These are phyloP conservation scores for Gymnodraco acuticeps DNA, from an alignment of 2,797 vertebrate species.

Conservation along the genomic window DNA sequence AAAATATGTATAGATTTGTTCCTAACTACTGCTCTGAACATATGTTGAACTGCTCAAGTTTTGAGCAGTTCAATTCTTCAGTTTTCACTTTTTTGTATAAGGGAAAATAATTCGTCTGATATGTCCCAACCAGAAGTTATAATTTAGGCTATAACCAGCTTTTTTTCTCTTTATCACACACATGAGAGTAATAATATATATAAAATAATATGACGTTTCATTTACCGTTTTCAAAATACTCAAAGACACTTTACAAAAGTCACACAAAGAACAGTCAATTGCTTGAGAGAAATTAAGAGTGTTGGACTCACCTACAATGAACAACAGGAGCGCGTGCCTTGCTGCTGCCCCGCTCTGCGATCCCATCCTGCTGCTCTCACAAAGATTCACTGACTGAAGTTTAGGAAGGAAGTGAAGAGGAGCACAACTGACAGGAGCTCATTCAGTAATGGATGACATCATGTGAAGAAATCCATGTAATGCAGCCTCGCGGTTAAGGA, in stretches of 20 bases:
- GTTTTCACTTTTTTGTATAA: not conserved
- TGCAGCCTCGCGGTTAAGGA: not conserved
- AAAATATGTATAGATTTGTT: not conserved
- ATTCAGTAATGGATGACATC: conserved; percentile 14
- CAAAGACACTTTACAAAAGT: no score
- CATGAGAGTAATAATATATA: not conserved
- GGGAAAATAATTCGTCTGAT: not conserved
- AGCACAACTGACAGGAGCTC: conserved; percentile 30
- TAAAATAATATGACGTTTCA: no score
- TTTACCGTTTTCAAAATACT: no score
- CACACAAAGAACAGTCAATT: no score
- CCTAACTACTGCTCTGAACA: conserved; percentile 1
- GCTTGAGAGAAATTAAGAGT: not conserved
- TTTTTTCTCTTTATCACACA: not conserved
- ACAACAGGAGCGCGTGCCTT: conserved; percentile 69
- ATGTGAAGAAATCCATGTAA: conserved; percentile 29
- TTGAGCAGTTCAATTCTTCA: not conserved
- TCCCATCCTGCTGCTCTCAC: conserved; percentile 60
- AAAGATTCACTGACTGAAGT: conserved; percentile 57
- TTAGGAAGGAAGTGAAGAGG: conserved; percentile 12
- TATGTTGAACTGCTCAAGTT: not conserved
- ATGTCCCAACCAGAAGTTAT: not conserved
- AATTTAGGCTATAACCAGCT: not conserved
- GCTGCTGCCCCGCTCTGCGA: conserved; percentile 34
- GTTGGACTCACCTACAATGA: conserved; percentile 71